These are phyloP conservation scores for Mesorhabditis sp. DNA, from an alignment of 2,888 invertebrate genomes.

Conservation along the genomic window DNA sequence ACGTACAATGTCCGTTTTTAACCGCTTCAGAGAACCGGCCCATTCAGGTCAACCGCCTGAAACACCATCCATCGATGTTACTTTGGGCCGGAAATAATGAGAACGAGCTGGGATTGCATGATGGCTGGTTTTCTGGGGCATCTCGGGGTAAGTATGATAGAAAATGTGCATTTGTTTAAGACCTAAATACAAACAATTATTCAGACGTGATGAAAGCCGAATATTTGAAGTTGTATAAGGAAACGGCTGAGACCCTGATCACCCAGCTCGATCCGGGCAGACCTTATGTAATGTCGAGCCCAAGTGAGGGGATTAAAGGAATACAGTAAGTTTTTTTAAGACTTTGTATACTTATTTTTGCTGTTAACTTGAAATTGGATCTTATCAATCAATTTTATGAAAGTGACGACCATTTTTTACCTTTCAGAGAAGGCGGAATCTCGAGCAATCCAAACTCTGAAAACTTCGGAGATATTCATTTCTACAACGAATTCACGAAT, in stretches of 20 bases:
- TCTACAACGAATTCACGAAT: conserved; percentile 79
- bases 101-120: conserved; percentile 76
- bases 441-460: conserved; percentile 72
- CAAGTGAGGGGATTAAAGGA: conserved; percentile 75
- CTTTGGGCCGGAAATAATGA: conserved; percentile 94
- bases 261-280: conserved; percentile 67
- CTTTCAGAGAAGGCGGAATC: conserved; percentile 70
- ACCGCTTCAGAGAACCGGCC: neutral
- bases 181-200: conserved; percentile 5
- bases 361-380: too few species aligned
- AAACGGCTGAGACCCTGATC: conserved; percentile 71
- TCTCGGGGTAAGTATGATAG: neutral
- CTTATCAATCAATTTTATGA: too few species aligned
- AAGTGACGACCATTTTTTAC: neutral
- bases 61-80: conserved; percentile 80
- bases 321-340: conserved; percentile 18
- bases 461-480: conserved; percentile 81
- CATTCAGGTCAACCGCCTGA: conserved; percentile 62
- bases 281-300: conserved; percentile 80
- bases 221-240: conserved; percentile 71
- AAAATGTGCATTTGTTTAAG: neutral
- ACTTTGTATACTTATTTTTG: neutral
- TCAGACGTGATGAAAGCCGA: conserved; percentile 36
- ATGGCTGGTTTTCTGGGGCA: conserved; percentile 3
- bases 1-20: conserved; percentile 9